Percentiles rank a stretch among this genome's conserved stretches.
Evolutionary conservation across 2,888 invertebrate genomes (phyloP).

Genomic region (Heterodera filipjevi): DNA sequence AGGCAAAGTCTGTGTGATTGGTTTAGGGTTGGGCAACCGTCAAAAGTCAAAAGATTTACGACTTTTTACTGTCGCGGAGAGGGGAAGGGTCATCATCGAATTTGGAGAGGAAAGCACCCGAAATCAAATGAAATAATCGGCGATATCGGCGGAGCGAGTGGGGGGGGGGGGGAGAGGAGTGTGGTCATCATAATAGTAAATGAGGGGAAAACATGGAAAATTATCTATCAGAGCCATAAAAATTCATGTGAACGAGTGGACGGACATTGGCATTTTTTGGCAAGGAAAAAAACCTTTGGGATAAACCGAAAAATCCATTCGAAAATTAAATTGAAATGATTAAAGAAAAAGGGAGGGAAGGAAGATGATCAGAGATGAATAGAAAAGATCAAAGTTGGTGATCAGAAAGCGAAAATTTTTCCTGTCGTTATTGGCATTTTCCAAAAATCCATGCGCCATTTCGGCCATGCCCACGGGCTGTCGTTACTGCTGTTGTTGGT

Average conservation of each 20-base stretch:
- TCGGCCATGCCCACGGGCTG: neutral
- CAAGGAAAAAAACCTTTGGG: no score
- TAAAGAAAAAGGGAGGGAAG: neutral
- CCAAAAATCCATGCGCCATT: neutral
- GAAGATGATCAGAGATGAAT: neutral
- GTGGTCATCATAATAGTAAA: neutral
- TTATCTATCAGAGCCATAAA: neutral
- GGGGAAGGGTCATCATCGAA: neutral
- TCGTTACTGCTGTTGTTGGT: neutral
- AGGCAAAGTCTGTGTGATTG: conserved; percentile 5
- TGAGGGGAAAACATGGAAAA: neutral
- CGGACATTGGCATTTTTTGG: neutral
- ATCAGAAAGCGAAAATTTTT: no score
- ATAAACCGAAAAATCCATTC: no score
- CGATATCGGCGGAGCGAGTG: neutral
- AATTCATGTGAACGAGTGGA: neutral
- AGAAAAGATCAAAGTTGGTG: neutral
- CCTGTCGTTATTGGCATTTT: neutral
- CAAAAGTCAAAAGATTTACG: conserved; percentile 5
- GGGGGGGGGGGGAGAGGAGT: neutral
- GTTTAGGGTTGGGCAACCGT: conserved; percentile 7
- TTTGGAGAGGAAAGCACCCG: neutral
- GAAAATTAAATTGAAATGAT: no score
- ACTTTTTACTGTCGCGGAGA: conserved; percentile 9
- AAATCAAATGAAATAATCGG: conserved; percentile 1